Percentiles rank a stretch among this genome's conserved stretches.
Evolutionary conservation across 2,797 vertebrate species (phyloP).

Genomic region (Alca torda): DNA sequence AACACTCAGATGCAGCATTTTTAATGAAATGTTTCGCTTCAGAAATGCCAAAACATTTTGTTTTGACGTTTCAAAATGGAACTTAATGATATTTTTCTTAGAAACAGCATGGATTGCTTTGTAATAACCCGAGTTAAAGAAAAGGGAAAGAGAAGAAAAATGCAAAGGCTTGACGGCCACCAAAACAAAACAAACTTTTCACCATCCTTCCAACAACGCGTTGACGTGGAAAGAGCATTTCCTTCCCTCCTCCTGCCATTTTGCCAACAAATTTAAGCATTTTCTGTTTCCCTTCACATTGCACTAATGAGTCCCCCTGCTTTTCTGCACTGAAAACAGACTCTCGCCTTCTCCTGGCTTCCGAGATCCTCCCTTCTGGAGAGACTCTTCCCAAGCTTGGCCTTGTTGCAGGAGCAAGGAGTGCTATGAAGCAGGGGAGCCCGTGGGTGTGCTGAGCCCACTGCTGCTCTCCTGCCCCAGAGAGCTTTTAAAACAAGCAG

Average conservation of each 20-base stretch:
- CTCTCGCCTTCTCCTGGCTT: background rate
- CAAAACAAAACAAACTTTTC: background rate
- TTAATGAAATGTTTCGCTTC: constrained; percentile 70
- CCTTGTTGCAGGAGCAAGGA: background rate
- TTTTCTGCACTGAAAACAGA: background rate
- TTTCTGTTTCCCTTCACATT: constrained; percentile 15
- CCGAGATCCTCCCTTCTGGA: background rate
- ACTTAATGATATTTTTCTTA: constrained; percentile 48
- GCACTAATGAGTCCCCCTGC: background rate
- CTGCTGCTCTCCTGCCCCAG: background rate
- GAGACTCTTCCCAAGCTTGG: background rate
- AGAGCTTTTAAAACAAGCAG: background rate
- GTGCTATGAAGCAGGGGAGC: background rate
- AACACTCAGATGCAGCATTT: constrained; percentile 63
- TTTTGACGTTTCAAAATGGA: constrained; percentile 67
- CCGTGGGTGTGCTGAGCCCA: background rate
- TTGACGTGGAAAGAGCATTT: constrained; percentile 44
- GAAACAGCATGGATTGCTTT: background rate
- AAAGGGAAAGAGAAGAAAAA: background rate
- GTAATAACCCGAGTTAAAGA: background rate
- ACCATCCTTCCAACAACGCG: background rate
- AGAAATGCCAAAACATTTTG: constrained; percentile 73
- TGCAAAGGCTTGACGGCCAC: background rate
- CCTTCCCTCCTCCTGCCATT: constrained; percentile 17
- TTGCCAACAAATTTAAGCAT: constrained; percentile 11